Base-by-base conservation (phyloP, 2,113 vertebrate species). In the Apodemus speciosus region DNA sequence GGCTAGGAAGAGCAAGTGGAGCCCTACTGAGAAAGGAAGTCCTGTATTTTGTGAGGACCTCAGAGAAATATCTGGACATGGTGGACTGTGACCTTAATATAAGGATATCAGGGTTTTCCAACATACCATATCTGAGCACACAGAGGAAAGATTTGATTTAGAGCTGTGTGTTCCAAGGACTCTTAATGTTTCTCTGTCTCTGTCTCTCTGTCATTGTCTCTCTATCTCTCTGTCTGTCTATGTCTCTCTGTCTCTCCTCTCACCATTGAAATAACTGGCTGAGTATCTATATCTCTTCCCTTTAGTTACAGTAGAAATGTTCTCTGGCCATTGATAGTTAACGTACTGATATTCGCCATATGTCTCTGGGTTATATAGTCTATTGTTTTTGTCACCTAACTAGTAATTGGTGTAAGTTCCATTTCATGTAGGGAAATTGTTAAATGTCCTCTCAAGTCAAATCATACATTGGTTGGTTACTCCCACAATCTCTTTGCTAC, bases 361-460 rank as follows among this genome's bases (percentile, higher is more conserved):
- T 3, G 49, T 2, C 9, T n/a, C 16, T 53, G 32, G 1, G 4
- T 1, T 79, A 21, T 13, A 9, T 23, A n/a, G 2, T 79, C 32
- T 53, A 3, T 23, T 3, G 32, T 35, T 53, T 51, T n/a, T n/a
- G 4, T 79, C 30, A 51, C 16, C 1, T 9, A 35, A 77, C 8
- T 9, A 79, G 3, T n/a, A 9, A 13, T 35, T 5, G 9, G 9
- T 53, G 20, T 21, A 20, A 0, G 18, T 79, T n/a, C 32, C 32
- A 53, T 53, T 4, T 35, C 15, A 3, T 79, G 49, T 49, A 53
- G 18, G 32, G 16, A 2, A 1, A 32, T 64, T 64, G 9, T 27
- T 64, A 27, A 64, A 27, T 64, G 7, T 64, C 60, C 30, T 11
- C 3, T 16, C 53, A 53, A n/a, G 49, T 53, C 49, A 53, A 79